Base-by-base conservation (phyloP, 1,140 invertebrate genomes). In the Propsilocerus akamusi region DNA sequence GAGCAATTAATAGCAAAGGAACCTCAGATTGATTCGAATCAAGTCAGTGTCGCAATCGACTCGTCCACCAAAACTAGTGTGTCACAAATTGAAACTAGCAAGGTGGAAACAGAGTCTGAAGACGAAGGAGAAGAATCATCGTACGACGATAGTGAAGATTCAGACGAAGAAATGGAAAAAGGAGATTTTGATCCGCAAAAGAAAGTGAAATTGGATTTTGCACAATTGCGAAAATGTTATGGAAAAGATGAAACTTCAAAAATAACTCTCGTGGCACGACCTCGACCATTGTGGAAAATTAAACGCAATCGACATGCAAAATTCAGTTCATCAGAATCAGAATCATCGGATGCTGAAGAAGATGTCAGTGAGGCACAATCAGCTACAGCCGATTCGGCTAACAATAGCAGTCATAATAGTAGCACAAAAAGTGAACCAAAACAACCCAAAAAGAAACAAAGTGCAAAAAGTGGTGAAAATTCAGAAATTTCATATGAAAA, bases 231-330 rank as follows among this genome's bases (percentile, higher is more conserved):
- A 51, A 65, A 65, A 26, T 65, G 59, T 41, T 65, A 63, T 50
- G 67, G 72, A n/a, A 74, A 73, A 56, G 64, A 71, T 53, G 69
- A 74, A 63, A 62, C 67, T 50, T 66, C 72, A 26, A 56, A 65
- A 3, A 70, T 67, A 55, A 67, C 69, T 2, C 57, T 76, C 23
- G 71, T 73, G 54, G 73, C 73, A 17, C 75, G 72, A 30, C 73
- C 73, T 14, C 66, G 72, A 51, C 73, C 73, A 5, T 58, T 76
- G 17, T 72, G 71, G 63, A 76, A 74, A 55, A 60, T 59, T 7
- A 61, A 65, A 24, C 63, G 62, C 52, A 59, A 63, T 20, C 58
- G 61, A 17, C 65, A 65, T 37, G 58, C 60, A 1, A 59, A 60
- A 48, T 46, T 17, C 57, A 61, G 53, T 30, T 49, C 2, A 4